Base-by-base conservation (phyloP, 2,113 vertebrate species). In the Corythoichthys intestinalis region DNA sequence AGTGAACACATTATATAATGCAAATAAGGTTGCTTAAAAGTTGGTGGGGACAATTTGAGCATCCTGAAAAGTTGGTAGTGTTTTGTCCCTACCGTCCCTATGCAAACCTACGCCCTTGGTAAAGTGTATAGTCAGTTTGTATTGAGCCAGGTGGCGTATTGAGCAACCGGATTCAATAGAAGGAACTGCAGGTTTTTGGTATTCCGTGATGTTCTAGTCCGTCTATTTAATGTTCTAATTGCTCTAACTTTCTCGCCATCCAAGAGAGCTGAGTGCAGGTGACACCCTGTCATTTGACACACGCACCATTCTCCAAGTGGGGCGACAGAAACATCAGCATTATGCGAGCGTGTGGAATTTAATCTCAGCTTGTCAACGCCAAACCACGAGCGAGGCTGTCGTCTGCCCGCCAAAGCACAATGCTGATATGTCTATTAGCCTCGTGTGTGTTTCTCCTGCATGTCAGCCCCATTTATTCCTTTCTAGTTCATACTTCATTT, bases 331-430 rank as follows among this genome's bases (percentile, higher is more conserved):
- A 96, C 96, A 74, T 86, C 75, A 83, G 64, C 78, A 65, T 75
- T 91, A 91, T 65, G 78, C 56, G 63, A 60, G 68, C 49, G 53
- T 28, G 71, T 62, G 50, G 54, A 90, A 89, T 84, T 90, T 98
- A 98, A 98, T 98, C 96, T 96, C 92, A 93, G 95, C 95, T 96
- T 97, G 95, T 98, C 96, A 97, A 96, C 96, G 97, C 95, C 96
- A 96, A 98, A 97, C 96, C 95, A 94, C 95, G 95, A 96, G 83
- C 93, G 92, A 86, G 93, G 94, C 94, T 93, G 94, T 94, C 92
- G 93, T 94, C 94, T 94, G 92, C 92, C 92, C 92, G 94, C 94
- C 95, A 95, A 96, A 94, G 94, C 94, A 92, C 93, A 93, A 91
- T 92, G 93, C 94, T 97, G 95, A 96, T 96, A 95, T 96, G 94